Conservation (phyloP, 30 jellyfish, hydroid and myxozoan species). For the Nemopilema nomurai region DNA sequence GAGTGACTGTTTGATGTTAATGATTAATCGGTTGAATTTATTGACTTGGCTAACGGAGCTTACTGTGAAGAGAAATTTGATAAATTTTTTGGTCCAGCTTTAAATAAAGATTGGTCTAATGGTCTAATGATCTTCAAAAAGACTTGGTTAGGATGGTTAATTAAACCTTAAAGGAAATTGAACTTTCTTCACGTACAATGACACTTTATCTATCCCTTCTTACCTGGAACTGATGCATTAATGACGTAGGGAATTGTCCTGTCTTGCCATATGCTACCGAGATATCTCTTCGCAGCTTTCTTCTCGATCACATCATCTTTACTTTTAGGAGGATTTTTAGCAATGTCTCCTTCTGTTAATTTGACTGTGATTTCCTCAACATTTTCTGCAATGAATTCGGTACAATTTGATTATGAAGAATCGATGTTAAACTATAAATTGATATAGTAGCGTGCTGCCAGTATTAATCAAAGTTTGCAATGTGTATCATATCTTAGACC, state of each 20-base stretch:
- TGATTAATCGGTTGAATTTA: too few relatives aligned
- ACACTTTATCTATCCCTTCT: neutral
- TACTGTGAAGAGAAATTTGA: too few relatives aligned
- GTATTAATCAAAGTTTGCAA: too few relatives aligned
- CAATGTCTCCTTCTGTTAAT: conserved; percentile 23
- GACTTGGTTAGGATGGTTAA: too few relatives aligned
- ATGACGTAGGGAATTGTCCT: conserved; percentile 24
- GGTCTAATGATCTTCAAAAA: too few relatives aligned
- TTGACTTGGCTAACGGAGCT: neutral
- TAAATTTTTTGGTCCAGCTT: too few relatives aligned
- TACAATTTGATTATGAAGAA: neutral
- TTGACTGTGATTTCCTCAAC: conserved; percentile 4
- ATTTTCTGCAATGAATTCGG: neutral
- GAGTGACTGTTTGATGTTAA: too few relatives aligned
- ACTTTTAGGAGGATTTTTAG: neutral
- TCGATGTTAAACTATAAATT: too few relatives aligned
- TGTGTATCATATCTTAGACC: too few relatives aligned
- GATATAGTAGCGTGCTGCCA: too few relatives aligned
- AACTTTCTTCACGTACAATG: neutral
- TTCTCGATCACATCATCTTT: conserved; percentile 20
- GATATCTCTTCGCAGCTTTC: conserved; percentile 3
- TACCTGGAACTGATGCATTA: conserved; percentile 1
- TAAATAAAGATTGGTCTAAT: too few relatives aligned
- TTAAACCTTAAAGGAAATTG: too few relatives aligned
- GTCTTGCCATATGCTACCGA: conserved; percentile 21